These are phyloP conservation scores for Leptinotarsa rubiginosa DNA, from an alignment of 2,888 invertebrate genomes.

Conservation along the genomic window DNA sequence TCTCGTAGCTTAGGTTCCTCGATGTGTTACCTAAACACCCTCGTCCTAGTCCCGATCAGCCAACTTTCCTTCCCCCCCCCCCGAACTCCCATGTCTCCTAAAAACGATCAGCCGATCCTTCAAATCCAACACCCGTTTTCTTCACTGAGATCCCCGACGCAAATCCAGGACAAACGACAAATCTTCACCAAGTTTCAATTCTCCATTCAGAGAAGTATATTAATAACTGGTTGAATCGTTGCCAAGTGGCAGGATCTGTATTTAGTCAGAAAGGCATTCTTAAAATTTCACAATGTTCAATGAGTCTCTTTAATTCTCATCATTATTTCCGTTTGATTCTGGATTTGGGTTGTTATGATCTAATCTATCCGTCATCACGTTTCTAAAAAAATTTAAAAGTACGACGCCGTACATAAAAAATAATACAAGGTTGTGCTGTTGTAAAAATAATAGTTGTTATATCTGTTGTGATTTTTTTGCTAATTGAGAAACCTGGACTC, in stretches of 20 bases:
- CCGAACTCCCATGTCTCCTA: constrained; percentile 23
- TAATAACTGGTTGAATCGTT: not conserved
- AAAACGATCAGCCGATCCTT: constrained; percentile 50
- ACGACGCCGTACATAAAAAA: constrained; percentile 62
- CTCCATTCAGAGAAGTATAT: not conserved
- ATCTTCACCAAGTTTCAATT: not conserved
- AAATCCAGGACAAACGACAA: constrained; percentile 4
- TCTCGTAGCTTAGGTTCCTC: constrained; percentile 68
- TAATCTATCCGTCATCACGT: constrained; percentile 49
- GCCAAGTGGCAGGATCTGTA: not conserved
- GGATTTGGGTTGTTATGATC: constrained; percentile 9
- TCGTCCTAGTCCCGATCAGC: constrained; percentile 68
- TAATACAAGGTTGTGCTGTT: constrained; percentile 68
- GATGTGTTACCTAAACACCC: constrained; percentile 71
- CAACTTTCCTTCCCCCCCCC: constrained; percentile 43
- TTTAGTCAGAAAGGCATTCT: not conserved
- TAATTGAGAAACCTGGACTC: constrained; percentile 60
- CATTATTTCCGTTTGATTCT: not conserved
- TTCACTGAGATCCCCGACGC: constrained; percentile 25
- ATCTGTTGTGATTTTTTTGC: constrained; percentile 68
- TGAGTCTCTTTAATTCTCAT: no score
- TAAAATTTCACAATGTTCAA: no score
- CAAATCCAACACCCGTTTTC: constrained; percentile 29
- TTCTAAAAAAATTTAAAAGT: constrained; percentile 60
- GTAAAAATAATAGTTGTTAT: constrained; percentile 68